Base-by-base conservation (phyloP, 2,113 vertebrate species). In the Clarias macrocephalus region DNA sequence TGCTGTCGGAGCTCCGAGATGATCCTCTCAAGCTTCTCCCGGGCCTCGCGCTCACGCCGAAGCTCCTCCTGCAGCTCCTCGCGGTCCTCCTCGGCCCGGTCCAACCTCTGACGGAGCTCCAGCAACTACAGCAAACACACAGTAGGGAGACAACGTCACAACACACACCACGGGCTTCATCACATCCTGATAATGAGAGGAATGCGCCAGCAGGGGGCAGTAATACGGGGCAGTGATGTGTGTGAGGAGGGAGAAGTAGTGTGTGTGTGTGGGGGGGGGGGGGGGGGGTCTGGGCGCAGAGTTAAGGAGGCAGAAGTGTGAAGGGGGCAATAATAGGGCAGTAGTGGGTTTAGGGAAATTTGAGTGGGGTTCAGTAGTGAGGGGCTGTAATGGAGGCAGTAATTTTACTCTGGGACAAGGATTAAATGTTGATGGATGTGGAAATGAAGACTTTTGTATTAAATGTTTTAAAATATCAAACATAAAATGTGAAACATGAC, bases 41-140 rank as follows among this genome's bases (percentile, higher is more conserved):
- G 94, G 28, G 96, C 96, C 88, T 97, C 96, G 60, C 96, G 94
- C 54, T 97, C 96, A 90, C 95, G 95, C 48, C 96, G 93, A 79
- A 97, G 94, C 79, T 96, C 96, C 82, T 97, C 96, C 23, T 97
- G 96, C 72, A 97, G 96, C 70, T 97, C 96, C 86, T 96, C 95
- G 60, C 96, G 94, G 5, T 97, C 96, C 8, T 96, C 96, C 89
- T 97, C 96, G 0, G 96, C 96, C 0, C 96, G 96, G 87, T 97
- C 96, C 93, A 97, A 10, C 82, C 96, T 95, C 91, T 95, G 95
- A 15, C 96, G 94, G 91, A 97, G 62, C 88, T 97, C 96, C 83
- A 95, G 94, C 84, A 97, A 91, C 96, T 97, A 92, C 54, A 91
- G 28, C 81, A 10, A 28, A 12, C 82, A 25, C 57, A 19, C 7